Percentiles rank a stretch among this genome's conserved stretches.
phyloP scores from a whole-genome alignment of 2,113 vertebrate species.

The Tyto alba region DNA sequence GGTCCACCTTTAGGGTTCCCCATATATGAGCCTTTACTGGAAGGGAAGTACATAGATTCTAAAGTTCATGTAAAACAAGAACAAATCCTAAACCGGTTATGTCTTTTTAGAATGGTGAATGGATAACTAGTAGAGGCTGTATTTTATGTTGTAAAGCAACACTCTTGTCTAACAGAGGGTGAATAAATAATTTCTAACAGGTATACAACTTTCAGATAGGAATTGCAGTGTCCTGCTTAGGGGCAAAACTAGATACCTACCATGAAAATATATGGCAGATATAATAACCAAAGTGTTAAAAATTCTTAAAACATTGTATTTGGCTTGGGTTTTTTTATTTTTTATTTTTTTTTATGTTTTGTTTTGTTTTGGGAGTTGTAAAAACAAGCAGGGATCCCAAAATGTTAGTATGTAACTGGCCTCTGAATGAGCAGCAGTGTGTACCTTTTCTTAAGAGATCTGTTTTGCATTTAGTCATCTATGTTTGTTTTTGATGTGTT shows the following conservation, averaged over 20 bases:
- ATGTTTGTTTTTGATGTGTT: background rate
- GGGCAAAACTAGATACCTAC: background rate
- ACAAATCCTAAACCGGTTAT: background rate
- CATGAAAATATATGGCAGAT: background rate
- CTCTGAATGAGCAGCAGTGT: background rate
- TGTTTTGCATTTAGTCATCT: background rate
- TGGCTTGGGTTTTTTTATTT: rapidly evolving
- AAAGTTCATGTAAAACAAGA: background rate
- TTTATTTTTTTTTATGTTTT: background rate
- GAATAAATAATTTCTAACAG: background rate
- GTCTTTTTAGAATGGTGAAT: background rate
- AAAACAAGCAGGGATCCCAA: background rate
- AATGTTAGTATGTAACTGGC: background rate
- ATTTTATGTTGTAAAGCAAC: background rate
- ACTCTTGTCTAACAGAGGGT: background rate
- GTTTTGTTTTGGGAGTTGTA: background rate
- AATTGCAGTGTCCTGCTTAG: background rate
- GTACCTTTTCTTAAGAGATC: background rate
- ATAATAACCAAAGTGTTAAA: background rate
- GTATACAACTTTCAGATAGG: background rate
- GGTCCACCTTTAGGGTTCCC: background rate
- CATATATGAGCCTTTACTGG: rapidly evolving
- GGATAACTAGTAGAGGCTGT: background rate
- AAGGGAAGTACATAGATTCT: background rate
- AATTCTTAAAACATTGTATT: background rate